phyloP scores from a whole-genome alignment of 2,888 invertebrate genomes.

The Pristionchus exspectatus region DNA sequence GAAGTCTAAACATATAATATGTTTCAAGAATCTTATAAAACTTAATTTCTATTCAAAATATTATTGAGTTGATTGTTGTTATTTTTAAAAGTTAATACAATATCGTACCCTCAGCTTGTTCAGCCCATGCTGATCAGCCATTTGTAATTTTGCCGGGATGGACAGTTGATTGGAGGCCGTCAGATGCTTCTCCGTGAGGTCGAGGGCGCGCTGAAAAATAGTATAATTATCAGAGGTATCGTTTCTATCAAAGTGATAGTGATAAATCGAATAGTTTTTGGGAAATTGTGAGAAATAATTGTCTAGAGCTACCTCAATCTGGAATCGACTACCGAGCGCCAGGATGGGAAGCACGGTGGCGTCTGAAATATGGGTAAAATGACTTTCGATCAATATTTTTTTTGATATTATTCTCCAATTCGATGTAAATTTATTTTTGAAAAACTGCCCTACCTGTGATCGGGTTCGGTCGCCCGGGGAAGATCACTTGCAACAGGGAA shows the following conservation, averaged over 20 bases:
- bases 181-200: not conserved
- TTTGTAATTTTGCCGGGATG: not conserved
- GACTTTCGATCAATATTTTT: no score
- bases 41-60: no score
- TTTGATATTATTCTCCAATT: no score
- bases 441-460: not conserved
- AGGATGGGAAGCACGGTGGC: not conserved
- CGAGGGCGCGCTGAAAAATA: not conserved
- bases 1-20: no score
- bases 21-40: no score
- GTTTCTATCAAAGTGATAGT: not conserved
- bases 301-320: not conserved
- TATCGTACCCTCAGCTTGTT: not conserved
- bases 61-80: no score
- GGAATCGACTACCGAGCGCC: not conserved
- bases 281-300: no score
- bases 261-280: no score
- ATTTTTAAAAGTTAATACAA: no score
- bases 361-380: not conserved
- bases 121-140: not conserved
- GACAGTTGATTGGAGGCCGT: not conserved
- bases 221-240: no score
- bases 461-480: not conserved
- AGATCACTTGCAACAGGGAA: not conserved
- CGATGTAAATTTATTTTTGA: no score